Evolutionary conservation across 2,888 invertebrate species (phyloP).

Genomic region (Sceliomorpha sp.): DNA sequence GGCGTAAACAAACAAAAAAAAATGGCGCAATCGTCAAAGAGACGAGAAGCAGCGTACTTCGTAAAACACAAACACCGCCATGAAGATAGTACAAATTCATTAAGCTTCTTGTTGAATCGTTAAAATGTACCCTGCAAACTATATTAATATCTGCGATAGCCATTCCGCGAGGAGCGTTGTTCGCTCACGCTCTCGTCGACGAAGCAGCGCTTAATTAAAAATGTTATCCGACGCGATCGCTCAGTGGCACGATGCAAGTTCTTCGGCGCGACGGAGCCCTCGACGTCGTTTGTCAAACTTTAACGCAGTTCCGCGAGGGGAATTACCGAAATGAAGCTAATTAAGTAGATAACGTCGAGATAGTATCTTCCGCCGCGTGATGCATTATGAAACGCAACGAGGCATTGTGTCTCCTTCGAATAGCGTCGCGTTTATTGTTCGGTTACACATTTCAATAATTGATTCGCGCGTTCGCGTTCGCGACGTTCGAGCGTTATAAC

Average conservation of each 20-base stretch:
- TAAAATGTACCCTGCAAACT: slow-evolving; percentile 37
- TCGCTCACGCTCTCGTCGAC: slow-evolving; percentile 40
- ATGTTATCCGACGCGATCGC: slow-evolving; percentile 65
- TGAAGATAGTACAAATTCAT: slow-evolving; percentile 24
- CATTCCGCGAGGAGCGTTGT: slow-evolving; percentile 34
- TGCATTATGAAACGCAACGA: slow-evolving; percentile 39
- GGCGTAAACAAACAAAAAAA: too few species aligned
- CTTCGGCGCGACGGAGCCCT: slow-evolving; percentile 51
- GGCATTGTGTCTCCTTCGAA: slow-evolving; percentile 27
- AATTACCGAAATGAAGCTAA: slow-evolving; percentile 69
- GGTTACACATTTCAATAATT: neutral
- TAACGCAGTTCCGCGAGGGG: slow-evolving; percentile 53
- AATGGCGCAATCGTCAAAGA: too few species aligned
- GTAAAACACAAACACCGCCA: slow-evolving; percentile 13
- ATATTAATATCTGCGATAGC: slow-evolving; percentile 43
- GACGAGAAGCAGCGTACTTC: slow-evolving; percentile 1
- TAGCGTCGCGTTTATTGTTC: slow-evolving; percentile 14
- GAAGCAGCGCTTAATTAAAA: slow-evolving; percentile 70
- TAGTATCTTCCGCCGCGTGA: slow-evolving; percentile 57
- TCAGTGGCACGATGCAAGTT: slow-evolving; percentile 55
- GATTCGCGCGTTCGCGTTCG: too few species aligned
- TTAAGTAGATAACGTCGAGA: slow-evolving; percentile 67
- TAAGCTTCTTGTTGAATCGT: slow-evolving; percentile 33
- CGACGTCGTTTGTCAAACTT: slow-evolving; percentile 64
- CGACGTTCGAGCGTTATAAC: too few species aligned